phyloP scores from a whole-genome alignment of 2,797 vertebrate genomes.

The Rhinophrynus dorsalis region DNA sequence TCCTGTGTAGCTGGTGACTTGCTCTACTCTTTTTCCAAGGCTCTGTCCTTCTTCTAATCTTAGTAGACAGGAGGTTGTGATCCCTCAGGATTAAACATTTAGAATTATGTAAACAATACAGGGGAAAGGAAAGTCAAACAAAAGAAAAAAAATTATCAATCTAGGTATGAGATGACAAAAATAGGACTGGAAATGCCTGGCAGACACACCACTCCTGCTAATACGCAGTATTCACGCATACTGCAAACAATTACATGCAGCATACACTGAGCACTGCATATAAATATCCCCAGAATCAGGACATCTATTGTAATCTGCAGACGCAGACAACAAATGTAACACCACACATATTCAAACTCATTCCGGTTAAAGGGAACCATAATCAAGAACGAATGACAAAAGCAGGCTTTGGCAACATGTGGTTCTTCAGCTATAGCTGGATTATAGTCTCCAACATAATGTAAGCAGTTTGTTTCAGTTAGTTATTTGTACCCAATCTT shows the following conservation, averaged over 20 bases:
- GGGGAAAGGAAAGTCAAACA: slow-evolving; percentile 45
- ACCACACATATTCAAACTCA: no score
- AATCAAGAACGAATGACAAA: no score
- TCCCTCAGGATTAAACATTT: slow-evolving; percentile 49
- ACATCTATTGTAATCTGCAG: neutral
- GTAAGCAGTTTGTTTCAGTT: no score
- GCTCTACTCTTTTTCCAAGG: slow-evolving; percentile 9
- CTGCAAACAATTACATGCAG: neutral
- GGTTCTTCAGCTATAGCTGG: no score
- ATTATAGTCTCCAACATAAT: no score
- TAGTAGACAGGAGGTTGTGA: slow-evolving; percentile 46
- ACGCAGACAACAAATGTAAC: no score
- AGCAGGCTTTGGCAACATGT: no score
- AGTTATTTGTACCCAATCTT: no score
- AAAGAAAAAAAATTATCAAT: slow-evolving; percentile 9
- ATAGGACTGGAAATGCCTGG: slow-evolving; percentile 12
- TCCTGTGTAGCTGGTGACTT: neutral
- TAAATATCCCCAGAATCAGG: neutral
- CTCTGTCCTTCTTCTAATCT: slow-evolving; percentile 44
- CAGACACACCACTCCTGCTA: neutral
- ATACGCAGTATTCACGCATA: neutral
- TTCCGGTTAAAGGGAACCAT: no score
- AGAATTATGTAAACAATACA: slow-evolving; percentile 39
- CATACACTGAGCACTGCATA: neutral
- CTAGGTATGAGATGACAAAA: slow-evolving; percentile 19